These are phyloP conservation scores for Ictidomys tridecemlineatus DNA, from an alignment of 2,113 vertebrate species.

Conservation along the genomic window DNA sequence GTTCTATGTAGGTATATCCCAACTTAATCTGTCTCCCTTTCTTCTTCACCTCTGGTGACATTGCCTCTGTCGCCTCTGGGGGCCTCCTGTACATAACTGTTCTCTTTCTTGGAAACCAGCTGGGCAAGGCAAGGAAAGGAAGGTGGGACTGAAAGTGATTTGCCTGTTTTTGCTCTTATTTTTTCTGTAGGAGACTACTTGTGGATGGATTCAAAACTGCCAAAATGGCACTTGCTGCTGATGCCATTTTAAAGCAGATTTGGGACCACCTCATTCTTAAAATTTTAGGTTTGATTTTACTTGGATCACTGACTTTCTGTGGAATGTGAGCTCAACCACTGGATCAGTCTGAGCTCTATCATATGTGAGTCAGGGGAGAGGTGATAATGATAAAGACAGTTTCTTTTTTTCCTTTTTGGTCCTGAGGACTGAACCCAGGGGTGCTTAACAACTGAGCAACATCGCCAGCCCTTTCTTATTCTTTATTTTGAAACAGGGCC, in stretches of 20 bases:
- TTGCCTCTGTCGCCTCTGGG: background rate
- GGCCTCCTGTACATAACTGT: background rate
- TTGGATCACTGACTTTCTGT: background rate
- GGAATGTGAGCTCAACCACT: background rate
- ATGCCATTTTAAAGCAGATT: conserved; percentile 18
- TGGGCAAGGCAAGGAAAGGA: background rate
- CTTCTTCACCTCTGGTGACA: background rate
- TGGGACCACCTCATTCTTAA: background rate
- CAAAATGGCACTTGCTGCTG: too few relatives aligned
- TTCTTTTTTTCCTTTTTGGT: too few relatives aligned
- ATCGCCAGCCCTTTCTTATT: background rate
- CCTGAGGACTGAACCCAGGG: background rate
- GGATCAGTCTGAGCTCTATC: background rate
- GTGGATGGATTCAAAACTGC: background rate
- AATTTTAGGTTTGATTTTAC: conserved; percentile 32
- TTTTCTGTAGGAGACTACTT: conserved; percentile 1
- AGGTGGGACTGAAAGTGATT: background rate
- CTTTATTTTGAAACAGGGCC: too few relatives aligned
- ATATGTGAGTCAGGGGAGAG: conserved; percentile 1
- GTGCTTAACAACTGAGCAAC: too few relatives aligned
- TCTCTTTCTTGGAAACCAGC: conserved; percentile 4
- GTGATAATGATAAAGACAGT: background rate
- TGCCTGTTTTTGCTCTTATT: background rate
- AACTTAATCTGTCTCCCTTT: background rate
- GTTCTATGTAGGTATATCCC: background rate